phyloP scores from a whole-genome alignment of 2,888 invertebrate species.

The Sarcophaga subvicina region DNA sequence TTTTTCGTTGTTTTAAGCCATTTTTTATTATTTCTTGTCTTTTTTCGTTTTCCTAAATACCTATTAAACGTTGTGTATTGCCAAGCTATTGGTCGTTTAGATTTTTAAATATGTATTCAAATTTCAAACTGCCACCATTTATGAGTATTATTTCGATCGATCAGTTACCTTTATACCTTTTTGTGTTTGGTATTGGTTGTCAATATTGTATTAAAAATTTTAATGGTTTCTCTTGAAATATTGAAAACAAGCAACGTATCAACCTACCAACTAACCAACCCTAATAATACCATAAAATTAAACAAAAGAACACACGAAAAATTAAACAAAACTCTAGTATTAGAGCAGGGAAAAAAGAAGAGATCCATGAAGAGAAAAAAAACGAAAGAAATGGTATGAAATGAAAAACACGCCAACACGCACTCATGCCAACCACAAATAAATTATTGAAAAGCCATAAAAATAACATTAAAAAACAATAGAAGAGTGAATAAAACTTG shows the following conservation, averaged over 20 bases:
- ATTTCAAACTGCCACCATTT: conserved; percentile 55
- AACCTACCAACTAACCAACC: conserved; percentile 45
- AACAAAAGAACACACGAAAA: conserved; percentile 25
- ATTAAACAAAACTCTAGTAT: conserved; percentile 21
- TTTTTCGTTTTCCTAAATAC: background rate
- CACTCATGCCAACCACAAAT: conserved; percentile 65
- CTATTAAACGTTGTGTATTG: conserved; percentile 28
- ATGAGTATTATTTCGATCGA: conserved; percentile 20
- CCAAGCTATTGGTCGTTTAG: conserved; percentile 43
- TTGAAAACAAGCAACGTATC: conserved; percentile 24
- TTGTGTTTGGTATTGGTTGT: conserved; percentile 32
- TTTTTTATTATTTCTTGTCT: background rate
- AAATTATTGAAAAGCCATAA: conserved; percentile 69
- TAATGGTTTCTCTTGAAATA: conserved; percentile 53
- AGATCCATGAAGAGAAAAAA: background rate
- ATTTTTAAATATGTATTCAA: conserved; percentile 1
- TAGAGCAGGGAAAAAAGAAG: background rate
- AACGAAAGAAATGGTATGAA: background rate
- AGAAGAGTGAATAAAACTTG: background rate
- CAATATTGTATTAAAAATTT: conserved; percentile 36
- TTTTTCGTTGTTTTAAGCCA: background rate
- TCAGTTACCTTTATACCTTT: background rate
- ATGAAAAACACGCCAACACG: conserved; percentile 65
- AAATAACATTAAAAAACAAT: conserved; percentile 29
- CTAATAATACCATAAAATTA: conserved; percentile 26